Evolutionary conservation across 1,140 invertebrate genomes (phyloP).

Genomic region (Drosophila sp.): DNA sequence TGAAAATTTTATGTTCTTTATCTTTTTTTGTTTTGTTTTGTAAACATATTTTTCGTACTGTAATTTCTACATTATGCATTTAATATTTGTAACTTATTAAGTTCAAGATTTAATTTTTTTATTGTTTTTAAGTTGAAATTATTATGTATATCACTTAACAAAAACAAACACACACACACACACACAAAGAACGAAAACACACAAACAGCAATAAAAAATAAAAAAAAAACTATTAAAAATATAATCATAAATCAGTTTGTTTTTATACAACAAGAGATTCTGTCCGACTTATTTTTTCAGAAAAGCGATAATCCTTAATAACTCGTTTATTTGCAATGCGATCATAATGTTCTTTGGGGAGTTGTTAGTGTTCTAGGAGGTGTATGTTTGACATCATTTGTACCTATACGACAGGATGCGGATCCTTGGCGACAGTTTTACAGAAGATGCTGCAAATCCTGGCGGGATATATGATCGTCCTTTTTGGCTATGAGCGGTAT

Average conservation of each 20-base stretch:
- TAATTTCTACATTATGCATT: slow-evolving; percentile 69
- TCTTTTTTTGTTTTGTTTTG: slow-evolving; percentile 30
- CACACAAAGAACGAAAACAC: slow-evolving; percentile 54
- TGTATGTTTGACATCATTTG: not conserved
- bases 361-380: not conserved
- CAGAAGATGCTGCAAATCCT: too few relatives aligned
- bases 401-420: not conserved
- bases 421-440: too few relatives aligned
- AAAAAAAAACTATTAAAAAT: slow-evolving; percentile 51
- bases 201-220: slow-evolving; percentile 62
- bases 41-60: slow-evolving; percentile 32
- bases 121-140: slow-evolving; percentile 71
- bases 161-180: slow-evolving; percentile 42
- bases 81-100: slow-evolving; percentile 72
- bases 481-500: not conserved
- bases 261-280: not conserved
- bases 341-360: not conserved
- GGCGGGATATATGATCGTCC: too few relatives aligned
- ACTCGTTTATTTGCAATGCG: too few relatives aligned
- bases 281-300: too few relatives aligned
- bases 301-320: too few relatives aligned
- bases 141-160: slow-evolving; percentile 50
- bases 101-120: slow-evolving; percentile 56
- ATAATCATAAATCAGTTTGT: slow-evolving; percentile 4
- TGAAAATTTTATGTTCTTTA: slow-evolving; percentile 54